Percentiles rank a stretch among this genome's conserved stretches.
phyloP scores from a whole-genome alignment of 2,113 vertebrate genomes.

The Periophthalmus modestus region DNA sequence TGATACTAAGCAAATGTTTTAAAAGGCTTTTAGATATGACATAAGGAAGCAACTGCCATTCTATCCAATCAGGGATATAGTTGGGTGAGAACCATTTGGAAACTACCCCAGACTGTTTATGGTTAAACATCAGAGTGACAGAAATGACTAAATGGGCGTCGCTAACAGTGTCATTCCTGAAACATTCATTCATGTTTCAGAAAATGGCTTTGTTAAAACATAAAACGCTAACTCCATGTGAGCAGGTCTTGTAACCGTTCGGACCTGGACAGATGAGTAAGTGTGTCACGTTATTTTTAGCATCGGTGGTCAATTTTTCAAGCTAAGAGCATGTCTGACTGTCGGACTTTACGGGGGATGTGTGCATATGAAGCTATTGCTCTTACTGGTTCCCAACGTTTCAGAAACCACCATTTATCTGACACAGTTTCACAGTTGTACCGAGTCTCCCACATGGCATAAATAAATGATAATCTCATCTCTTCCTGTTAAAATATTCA shows the following conservation, averaged over 20 bases:
- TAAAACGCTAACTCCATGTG: neutral
- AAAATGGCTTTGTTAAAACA: too few species aligned
- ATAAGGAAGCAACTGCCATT: too few species aligned
- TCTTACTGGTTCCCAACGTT: neutral
- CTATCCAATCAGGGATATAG: too few species aligned
- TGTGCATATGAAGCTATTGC: neutral
- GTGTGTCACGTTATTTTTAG: neutral
- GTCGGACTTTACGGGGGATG: neutral
- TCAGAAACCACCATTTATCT: slow-evolving; percentile 11
- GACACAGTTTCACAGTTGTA: slow-evolving; percentile 11
- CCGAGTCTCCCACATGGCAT: slow-evolving; percentile 14
- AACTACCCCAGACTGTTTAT: too few species aligned
- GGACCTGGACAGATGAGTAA: neutral
- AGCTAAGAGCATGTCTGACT: neutral
- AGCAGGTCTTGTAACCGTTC: neutral
- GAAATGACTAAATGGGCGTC: too few species aligned
- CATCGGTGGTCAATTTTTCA: neutral
- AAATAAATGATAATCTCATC: slow-evolving; percentile 41
- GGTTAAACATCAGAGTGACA: too few species aligned
- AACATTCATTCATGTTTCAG: too few species aligned
- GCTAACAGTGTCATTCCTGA: too few species aligned
- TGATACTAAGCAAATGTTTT: too few species aligned
- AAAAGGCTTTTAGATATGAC: too few species aligned
- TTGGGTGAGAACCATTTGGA: too few species aligned
- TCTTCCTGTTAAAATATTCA: slow-evolving; percentile 33